These are phyloP conservation scores for Cephus pulcher DNA, from an alignment of 2,888 invertebrate species.

Conservation along the genomic window DNA sequence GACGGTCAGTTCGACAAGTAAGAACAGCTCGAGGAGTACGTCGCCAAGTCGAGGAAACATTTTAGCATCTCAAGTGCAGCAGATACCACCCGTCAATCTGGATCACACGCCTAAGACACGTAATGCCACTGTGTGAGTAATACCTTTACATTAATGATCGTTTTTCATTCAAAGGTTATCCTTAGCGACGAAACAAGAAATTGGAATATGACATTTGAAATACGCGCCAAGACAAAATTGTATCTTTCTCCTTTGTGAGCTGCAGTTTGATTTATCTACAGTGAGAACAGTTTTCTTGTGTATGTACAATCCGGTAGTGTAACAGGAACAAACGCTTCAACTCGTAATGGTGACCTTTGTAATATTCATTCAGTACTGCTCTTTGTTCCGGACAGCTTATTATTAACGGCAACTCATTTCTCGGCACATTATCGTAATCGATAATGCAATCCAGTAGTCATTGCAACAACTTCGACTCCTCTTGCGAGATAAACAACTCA, in stretches of 20 bases:
- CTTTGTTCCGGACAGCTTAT: background rate
- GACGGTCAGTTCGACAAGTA: slow-evolving; percentile 60
- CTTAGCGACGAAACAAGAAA: background rate
- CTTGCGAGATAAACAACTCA: background rate
- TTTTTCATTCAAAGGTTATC: background rate
- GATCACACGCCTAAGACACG: slow-evolving; percentile 59
- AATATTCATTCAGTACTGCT: background rate
- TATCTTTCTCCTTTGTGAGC: background rate
- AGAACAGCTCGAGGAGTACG: slow-evolving; percentile 61
- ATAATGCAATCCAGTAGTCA: background rate
- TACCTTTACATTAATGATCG: background rate
- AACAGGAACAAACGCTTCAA: background rate
- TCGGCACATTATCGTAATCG: background rate
- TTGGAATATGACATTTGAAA: slow-evolving; percentile 5
- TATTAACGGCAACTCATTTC: background rate
- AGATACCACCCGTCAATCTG: slow-evolving; percentile 41
- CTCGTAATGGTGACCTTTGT: background rate
- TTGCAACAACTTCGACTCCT: background rate
- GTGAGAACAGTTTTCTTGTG: background rate
- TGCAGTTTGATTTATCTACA: background rate
- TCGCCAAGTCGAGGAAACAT: slow-evolving; percentile 58
- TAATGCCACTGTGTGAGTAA: slow-evolving; percentile 59
- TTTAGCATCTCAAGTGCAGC: slow-evolving; percentile 45
- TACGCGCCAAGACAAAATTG: background rate
- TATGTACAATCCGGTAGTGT: background rate